Evolutionary conservation across 2,888 invertebrate genomes (phyloP).

Genomic region (Linnaemya vulpina): DNA sequence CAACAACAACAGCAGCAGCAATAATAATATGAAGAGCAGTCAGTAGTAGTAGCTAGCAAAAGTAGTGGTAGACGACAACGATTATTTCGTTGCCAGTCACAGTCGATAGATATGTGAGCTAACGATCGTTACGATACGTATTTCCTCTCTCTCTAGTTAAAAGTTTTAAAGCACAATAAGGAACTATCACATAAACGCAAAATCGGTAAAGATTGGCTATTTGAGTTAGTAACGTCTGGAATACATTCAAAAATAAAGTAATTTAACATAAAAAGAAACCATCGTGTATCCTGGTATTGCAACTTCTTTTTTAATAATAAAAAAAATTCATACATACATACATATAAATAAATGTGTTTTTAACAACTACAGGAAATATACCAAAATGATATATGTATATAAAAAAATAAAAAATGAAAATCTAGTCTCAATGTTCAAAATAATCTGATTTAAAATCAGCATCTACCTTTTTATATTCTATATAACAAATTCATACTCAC

Average conservation of each 20-base stretch:
- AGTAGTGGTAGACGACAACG: slow-evolving; percentile 71
- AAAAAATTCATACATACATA: neutral
- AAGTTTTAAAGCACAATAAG: slow-evolving; percentile 31
- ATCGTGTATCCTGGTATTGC: too few species aligned
- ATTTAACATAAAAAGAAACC: neutral
- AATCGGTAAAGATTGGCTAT: slow-evolving; percentile 56
- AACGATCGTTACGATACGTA: slow-evolving; percentile 74
- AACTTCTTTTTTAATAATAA: too few species aligned
- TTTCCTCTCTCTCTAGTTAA: slow-evolving; percentile 65
- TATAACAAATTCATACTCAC: neutral
- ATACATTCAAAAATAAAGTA: slow-evolving; percentile 29
- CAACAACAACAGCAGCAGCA: slow-evolving; percentile 24
- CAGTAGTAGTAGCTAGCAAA: slow-evolving; percentile 64
- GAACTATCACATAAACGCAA: slow-evolving; percentile 17
- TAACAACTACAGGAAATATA: neutral
- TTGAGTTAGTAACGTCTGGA: slow-evolving; percentile 42
- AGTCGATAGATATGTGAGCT: slow-evolving; percentile 74
- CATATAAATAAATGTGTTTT: slow-evolving; percentile 18
- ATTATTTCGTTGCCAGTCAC: slow-evolving; percentile 73
- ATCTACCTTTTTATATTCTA: slow-evolving; percentile 31
- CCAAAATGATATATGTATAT: neutral
- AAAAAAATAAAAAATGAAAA: slow-evolving; percentile 13
- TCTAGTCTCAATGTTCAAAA: slow-evolving; percentile 64
- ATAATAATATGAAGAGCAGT: slow-evolving; percentile 64
- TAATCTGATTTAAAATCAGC: slow-evolving; percentile 56